Evolutionary conservation across 2,888 invertebrate genomes (phyloP).

Genomic region (Antitype chi): DNA sequence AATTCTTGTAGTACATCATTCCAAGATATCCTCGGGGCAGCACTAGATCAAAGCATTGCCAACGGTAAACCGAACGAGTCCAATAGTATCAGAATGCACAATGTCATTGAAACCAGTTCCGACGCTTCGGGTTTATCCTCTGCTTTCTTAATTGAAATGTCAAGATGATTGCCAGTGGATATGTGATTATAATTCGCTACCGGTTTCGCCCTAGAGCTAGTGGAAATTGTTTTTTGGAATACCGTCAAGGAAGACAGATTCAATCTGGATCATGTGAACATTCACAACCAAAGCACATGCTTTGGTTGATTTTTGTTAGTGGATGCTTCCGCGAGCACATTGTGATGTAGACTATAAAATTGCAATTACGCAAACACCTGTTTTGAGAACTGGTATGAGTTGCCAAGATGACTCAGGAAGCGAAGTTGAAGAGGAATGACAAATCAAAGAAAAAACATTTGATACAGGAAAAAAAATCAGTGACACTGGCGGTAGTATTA

Average conservation of each 20-base stretch:
- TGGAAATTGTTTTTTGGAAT: constrained; percentile 60
- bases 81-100: constrained; percentile 64
- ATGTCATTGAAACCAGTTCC: constrained; percentile 63
- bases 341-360: not conserved
- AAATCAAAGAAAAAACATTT: not conserved
- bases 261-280: constrained; percentile 39
- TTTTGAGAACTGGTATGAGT: not conserved
- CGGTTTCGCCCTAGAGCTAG: constrained; percentile 64
- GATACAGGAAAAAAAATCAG: not conserved
- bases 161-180: constrained; percentile 71
- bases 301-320: constrained; percentile 9
- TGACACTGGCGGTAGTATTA: not conserved
- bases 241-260: constrained; percentile 39
- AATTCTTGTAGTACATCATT: constrained; percentile 44
- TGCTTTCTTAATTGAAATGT: constrained; percentile 75
- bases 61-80: constrained; percentile 61
- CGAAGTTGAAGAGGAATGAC: not conserved
- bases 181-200: constrained; percentile 74
- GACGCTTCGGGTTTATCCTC: constrained; percentile 54
- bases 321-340: not conserved
- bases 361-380: not conserved
- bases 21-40: constrained; percentile 55
- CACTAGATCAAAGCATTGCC: constrained; percentile 55
- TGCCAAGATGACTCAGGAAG: not conserved
- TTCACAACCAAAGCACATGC: too few species aligned